Conservation (phyloP, 1,140 invertebrate genomes). For the Leptestheria dahalacensis region DNA sequence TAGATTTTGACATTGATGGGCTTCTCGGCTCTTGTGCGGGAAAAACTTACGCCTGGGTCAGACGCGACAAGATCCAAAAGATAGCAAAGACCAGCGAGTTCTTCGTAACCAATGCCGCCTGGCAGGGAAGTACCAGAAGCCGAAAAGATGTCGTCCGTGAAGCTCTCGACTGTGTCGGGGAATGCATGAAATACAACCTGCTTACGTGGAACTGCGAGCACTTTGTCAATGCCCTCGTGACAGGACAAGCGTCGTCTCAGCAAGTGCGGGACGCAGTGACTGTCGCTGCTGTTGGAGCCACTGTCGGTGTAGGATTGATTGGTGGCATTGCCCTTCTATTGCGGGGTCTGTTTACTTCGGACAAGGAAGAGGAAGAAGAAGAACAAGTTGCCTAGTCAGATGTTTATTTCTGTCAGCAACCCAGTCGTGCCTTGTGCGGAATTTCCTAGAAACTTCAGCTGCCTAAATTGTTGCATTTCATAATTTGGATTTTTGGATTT, state of each 20-base stretch:
- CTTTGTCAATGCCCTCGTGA: background rate
- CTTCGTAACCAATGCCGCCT: background rate
- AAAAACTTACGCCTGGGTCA: background rate
- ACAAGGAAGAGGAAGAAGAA: background rate
- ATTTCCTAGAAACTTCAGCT: no score
- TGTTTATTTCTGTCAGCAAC: no score
- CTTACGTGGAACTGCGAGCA: background rate
- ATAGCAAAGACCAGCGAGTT: background rate
- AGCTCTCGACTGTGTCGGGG: background rate
- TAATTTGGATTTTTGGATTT: no score
- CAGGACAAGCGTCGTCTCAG: background rate
- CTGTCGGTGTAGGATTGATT: background rate
- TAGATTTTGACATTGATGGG: background rate
- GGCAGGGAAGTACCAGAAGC: background rate
- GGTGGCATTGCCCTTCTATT: background rate
- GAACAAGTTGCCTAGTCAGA: no score
- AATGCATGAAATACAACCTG: background rate
- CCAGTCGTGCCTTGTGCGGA: no score
- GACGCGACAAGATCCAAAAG: background rate
- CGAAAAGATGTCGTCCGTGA: background rate
- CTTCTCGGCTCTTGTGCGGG: background rate
- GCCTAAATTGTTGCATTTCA: no score
- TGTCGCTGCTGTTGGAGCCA: background rate
- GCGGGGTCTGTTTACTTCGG: background rate
- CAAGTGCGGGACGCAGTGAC: background rate